Base-by-base conservation (phyloP, 2,888 invertebrate species). In the Plebejus argus region DNA sequence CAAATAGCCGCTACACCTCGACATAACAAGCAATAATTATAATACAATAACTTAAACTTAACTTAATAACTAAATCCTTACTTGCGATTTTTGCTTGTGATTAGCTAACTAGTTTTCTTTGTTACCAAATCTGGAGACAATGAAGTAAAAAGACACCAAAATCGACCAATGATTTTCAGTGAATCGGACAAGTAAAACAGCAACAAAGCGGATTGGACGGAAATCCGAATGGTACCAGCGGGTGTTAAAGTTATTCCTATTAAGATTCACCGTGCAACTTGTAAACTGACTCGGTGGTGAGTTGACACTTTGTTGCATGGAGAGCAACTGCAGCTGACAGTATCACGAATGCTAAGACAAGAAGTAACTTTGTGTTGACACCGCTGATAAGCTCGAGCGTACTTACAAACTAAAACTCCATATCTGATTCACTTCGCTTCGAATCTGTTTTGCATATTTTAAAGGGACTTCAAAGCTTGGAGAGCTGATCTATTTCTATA, bases 261-360 rank as follows among this genome's bases (percentile, higher is more conserved):
- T 74, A 74, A 74, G 49, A 74, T 74, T 74, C 74, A 49, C 74
- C 76, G 53, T 70, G 53, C n/a, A 76, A 76, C 35, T 76, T 33
- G 4, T 12, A 76, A 20, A 70, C 70, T 70, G 70, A 76, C 49
- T 66, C 49, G 70, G 76, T 70, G 76, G 74, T 74, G 74, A 74
- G 74, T 74, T 74, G 74, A 74, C 74, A 77, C 77, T 78, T 80
- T 77, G 79, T 89, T 89, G 87, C 88, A 86, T 87, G 90, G 87
- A 90, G 89, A 90, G 87, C 87, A 84, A 84, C 82, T 85, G 85
- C 80, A 80, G 78, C 80, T 83, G 86, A 86, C 87, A 85, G 84
- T 84, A 85, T 85, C 85, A 83, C 84, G 81, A 81, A 81, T 79
- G 82, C 79, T 80, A 81, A 80, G 80, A 82, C 79, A 80, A 82